Evolutionary conservation across 1,140 invertebrate species (phyloP).

Genomic region (Papilio dardanus): DNA sequence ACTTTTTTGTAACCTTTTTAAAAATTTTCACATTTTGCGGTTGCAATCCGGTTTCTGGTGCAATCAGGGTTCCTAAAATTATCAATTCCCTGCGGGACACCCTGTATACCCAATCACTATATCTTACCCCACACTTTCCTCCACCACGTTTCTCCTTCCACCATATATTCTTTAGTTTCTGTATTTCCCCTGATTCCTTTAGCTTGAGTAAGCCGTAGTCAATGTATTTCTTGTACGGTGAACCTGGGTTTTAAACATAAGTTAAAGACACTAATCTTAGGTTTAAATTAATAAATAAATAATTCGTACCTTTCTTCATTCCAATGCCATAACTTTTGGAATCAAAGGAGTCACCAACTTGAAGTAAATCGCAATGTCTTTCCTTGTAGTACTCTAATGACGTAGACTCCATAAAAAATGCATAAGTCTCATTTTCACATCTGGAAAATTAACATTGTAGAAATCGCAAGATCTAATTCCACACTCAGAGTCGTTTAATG

Average conservation of each 20-base stretch:
- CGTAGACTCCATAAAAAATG: constrained; percentile 94
- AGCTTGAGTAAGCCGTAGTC: constrained; percentile 89
- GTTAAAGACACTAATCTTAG: background rate
- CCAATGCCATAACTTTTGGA: constrained; percentile 93
- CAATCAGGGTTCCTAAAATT: no score
- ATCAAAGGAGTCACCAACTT: constrained; percentile 89
- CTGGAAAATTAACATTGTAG: constrained; percentile 44
- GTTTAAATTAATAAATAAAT: constrained; percentile 7
- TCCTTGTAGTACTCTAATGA: constrained; percentile 90
- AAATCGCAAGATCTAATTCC: no score
- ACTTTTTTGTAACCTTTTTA: no score
- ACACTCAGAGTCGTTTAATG: no score
- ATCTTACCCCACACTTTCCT: constrained; percentile 82
- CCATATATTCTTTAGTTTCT: constrained; percentile 92
- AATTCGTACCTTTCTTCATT: constrained; percentile 78
- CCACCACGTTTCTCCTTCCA: constrained; percentile 88
- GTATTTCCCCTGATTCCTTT: constrained; percentile 90
- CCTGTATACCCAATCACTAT: no score
- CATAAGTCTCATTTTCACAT: constrained; percentile 84
- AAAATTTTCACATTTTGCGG: no score
- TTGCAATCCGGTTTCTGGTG: no score
- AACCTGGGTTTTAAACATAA: constrained; percentile 78
- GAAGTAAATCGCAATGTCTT: constrained; percentile 89
- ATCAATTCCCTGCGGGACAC: no score
- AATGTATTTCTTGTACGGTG: constrained; percentile 87